phyloP scores from a whole-genome alignment of 2,113 vertebrate species.

The crab-eating macaque (Macaca fascicularis) region T2T-MFA8v1.1 NC_088395.1:142491501-142492000 shows the following conservation, averaged over 20 bases:
- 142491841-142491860: no score
- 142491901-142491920: no score
- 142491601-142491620: not conserved
- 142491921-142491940: no score
- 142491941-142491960: no score
- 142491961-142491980: not conserved
- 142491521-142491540: no score
- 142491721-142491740: not conserved
- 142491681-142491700: not conserved
- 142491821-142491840: not conserved
- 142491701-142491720: not conserved
- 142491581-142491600: not conserved
- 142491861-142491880: no score
- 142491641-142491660: not conserved
- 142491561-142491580: not conserved
- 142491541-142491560: no score
- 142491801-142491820: not conserved
- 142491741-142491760: not conserved
- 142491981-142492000: slow-evolving; percentile 49
- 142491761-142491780: not conserved
- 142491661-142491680: not conserved
- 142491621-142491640: not conserved
- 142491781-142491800: slow-evolving; percentile 2
- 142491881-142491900: no score
- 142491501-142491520: no score